These are phyloP conservation scores for Aromia moschata DNA, from an alignment of 2,888 invertebrate genomes.

Conservation along the genomic window DNA sequence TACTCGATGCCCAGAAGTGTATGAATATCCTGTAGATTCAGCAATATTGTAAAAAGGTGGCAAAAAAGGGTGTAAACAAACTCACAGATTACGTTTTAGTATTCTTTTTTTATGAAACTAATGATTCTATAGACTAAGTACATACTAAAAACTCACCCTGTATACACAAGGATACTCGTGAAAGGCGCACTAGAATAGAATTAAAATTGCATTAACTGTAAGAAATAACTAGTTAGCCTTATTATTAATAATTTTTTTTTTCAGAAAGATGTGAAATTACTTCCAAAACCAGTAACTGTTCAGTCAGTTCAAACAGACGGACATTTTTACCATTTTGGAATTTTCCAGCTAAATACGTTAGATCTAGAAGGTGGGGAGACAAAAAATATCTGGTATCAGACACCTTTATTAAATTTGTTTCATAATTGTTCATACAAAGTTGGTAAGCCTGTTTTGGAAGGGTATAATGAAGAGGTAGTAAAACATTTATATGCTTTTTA, in stretches of 20 bases:
- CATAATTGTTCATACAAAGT: conserved; percentile 71
- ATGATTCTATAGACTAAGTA: too few species aligned
- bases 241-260: too few species aligned
- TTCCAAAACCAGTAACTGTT: conserved; percentile 81
- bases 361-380: conserved; percentile 69
- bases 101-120: too few species aligned
- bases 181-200: too few species aligned
- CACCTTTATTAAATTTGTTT: conserved; percentile 72
- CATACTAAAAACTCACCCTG: too few species aligned
- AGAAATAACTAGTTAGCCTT: too few species aligned
- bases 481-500: conserved; percentile 83
- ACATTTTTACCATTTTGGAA: conserved; percentile 79
- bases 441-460: conserved; percentile 73
- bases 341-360: conserved; percentile 85
- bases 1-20: too few species aligned
- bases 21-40: too few species aligned
- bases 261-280: conserved; percentile 69
- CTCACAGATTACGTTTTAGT: too few species aligned
- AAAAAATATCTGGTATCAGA: conserved; percentile 85
- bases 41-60: too few species aligned
- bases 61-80: too few species aligned
- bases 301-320: conserved; percentile 88
- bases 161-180: too few species aligned
- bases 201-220: neutral
- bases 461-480: conserved; percentile 83